Conservation (phyloP, 92 coral and sea anemone genomes). For the Zoanthus gigantus region DNA sequence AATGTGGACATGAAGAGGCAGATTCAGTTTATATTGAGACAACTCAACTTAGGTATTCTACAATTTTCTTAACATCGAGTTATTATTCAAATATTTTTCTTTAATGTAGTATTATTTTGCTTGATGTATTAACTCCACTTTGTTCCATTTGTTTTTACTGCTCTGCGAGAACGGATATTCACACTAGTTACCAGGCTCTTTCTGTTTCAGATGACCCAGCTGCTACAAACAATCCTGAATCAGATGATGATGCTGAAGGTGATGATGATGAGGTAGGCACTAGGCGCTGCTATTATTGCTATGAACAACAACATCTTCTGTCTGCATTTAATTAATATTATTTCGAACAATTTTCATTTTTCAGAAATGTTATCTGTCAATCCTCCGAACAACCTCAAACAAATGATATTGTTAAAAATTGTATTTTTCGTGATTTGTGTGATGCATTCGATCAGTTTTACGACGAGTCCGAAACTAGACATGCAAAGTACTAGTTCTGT, state of each 20-base stretch:
- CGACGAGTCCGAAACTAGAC: too few relatives aligned
- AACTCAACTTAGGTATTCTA: constrained; percentile 79
- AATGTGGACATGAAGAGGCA: constrained; percentile 97
- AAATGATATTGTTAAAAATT: background rate
- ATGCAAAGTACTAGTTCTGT: too few relatives aligned
- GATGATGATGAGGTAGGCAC: constrained; percentile 89
- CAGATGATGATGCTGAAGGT: constrained; percentile 98
- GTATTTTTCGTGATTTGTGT: background rate
- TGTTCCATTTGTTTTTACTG: too few relatives aligned
- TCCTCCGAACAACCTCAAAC: background rate
- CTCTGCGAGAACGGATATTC: too few relatives aligned
- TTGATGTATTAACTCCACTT: background rate
- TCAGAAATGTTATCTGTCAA: too few relatives aligned
- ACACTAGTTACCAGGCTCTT: too few relatives aligned
- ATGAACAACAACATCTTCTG: too few relatives aligned
- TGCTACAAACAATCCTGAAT: constrained; percentile 86
- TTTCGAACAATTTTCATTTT: too few relatives aligned
- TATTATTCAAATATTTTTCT: background rate
- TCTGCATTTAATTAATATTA: too few relatives aligned
- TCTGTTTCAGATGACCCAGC: constrained; percentile 78
- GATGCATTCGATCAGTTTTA: too few relatives aligned
- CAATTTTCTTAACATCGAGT: too few relatives aligned
- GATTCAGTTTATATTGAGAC: constrained; percentile 96
- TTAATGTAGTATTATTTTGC: background rate
- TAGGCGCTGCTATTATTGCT: background rate